Base-by-base conservation (phyloP, 2,888 invertebrate species). In the Amorpha juglandis region DNA sequence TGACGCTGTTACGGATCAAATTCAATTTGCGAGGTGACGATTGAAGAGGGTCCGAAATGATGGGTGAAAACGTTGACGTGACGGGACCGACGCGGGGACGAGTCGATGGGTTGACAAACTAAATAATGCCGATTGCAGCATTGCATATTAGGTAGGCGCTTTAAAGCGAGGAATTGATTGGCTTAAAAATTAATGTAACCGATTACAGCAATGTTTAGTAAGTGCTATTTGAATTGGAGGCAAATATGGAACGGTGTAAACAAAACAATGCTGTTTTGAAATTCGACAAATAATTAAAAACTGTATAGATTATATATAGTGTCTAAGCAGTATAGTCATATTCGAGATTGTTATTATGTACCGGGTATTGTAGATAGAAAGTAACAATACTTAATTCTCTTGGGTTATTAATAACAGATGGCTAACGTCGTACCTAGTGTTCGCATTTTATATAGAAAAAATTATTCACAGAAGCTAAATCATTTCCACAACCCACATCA, bases 1-100 rank as follows among this genome's bases (percentile, higher is more conserved):
- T 82, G 85, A 86, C 85, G 86, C 78, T 84, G 86, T 87, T 88
- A 84, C 87, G 85, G 89, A 90, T 92, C 89, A 90, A 92, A 92
- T 92, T 92, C 90, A 92, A 92, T 92, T 92, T 91, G 88, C 81
- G 84, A 87, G 86, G 87, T 84, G 90, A 81, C 84, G 84, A 89
- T 89, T 90, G 91, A 91, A 86, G 88, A 90, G 89, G 91, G 91
- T 90, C 82, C 80, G 81, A 88, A 87, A 87, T 88, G 89, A 89
- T 86, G 84, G 82, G 83, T 82, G 83, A 79, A 74, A 81, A 77
- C 70, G 78, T 71, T 74, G 76, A 76, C 74, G 77, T 70, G 79
- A 81, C 78, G 74, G 74, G 67, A 50, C 70, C 68, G 70, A 69
- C 67, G 70, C 71, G 74, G 72, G 68, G 70, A 75, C 77, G 71